Evolutionary conservation across 2,888 invertebrate genomes (phyloP), one percentile per base, ranked within the genome.

Genomic region (Rhagophthalmus giganteus): DNA sequence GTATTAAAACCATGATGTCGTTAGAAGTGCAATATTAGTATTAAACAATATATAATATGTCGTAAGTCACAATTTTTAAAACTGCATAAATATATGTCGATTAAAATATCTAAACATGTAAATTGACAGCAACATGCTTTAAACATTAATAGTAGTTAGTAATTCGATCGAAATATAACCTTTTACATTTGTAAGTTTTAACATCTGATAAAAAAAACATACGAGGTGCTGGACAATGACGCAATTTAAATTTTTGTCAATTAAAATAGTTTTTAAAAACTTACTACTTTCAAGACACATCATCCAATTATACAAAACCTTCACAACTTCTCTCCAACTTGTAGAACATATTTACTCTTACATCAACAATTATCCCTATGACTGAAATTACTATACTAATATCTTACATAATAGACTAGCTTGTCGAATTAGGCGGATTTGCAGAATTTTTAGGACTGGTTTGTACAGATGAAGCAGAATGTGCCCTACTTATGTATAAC

Each of bases 401-500:
- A 39, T 20, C 15, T 30, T 16, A 16, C 30, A 48, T 28, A 25
- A 12, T 42, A 42, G 51, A 57, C 54, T 57, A 57, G 57, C 52
- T 57, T 20, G 52, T 35, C 28, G 52, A 56, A 24, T 54, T 55
- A n/a, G 53, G 45, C 35, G 44, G 44, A 28, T 49, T 54, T 31
- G 52, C 55, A 16, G 57, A 54, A 54, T 57, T 60, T 44, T 60
- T 60, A 11, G 57, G 57, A 42, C 57, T 78, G 12, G 77, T 73
- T 3, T 77, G 76, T 41, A 75, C 74, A 44, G 76, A 75, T 1
- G 63, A 58, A 13, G 74, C 69, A 49, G 76, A 75, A 58, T 81
- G 79, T 6, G 83, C 81, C 62, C 86, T 77, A 68, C 84, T 82
- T 64, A 89, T 88, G 72, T 90, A 90, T 54, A 90, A 78, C 64